phyloP scores from a whole-genome alignment of 2,888 invertebrate species.

The Tromatobia lineatoria region DNA sequence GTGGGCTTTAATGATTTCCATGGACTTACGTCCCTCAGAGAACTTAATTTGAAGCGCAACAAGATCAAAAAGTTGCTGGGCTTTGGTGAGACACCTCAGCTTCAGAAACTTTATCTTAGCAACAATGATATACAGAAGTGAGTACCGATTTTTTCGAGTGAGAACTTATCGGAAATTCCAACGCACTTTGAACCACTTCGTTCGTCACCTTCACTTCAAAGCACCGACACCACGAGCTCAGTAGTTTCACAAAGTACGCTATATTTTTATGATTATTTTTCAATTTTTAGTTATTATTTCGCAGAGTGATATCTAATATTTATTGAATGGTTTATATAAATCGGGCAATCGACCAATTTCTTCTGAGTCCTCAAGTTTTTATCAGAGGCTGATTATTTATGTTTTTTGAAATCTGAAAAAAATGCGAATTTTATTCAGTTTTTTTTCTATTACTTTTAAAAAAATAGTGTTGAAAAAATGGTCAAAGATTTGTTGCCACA shows the following conservation, averaged over 20 bases:
- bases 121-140: constrained; percentile 92
- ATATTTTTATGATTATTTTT: constrained; percentile 8
- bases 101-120: constrained; percentile 93
- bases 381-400: too few relatives aligned
- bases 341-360: too few relatives aligned
- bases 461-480: too few relatives aligned
- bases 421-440: too few relatives aligned
- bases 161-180: background rate
- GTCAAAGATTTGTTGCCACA: too few relatives aligned
- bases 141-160: constrained; percentile 71
- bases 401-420: too few relatives aligned
- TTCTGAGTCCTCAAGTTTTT: too few relatives aligned
- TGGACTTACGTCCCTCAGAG: constrained; percentile 92
- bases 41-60: constrained; percentile 96
- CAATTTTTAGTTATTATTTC: background rate
- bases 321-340: background rate
- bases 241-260: constrained; percentile 25
- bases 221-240: background rate
- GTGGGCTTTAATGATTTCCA: constrained; percentile 92
- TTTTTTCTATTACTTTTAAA: too few relatives aligned
- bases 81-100: constrained; percentile 91
- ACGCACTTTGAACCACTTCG: background rate
- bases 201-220: background rate
- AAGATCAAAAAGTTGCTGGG: constrained; percentile 92
- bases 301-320: background rate